Percentiles rank a stretch among this genome's conserved stretches.
Evolutionary conservation across 2,113 vertebrate species (phyloP).

Genomic region (Bagarius yarrelli): DNA sequence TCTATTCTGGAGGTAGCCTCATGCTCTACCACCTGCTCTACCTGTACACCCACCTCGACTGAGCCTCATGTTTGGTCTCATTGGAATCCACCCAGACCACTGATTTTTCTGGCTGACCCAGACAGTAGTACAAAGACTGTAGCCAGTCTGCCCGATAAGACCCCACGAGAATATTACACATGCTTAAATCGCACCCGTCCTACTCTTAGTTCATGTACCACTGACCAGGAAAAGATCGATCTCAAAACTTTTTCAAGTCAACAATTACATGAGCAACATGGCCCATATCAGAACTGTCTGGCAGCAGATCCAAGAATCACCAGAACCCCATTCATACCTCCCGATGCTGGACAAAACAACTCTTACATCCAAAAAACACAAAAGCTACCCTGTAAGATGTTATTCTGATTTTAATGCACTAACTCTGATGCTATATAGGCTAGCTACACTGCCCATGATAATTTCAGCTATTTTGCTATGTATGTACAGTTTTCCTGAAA

Average conservation of each 20-base stretch:
- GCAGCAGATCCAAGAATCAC: constrained; percentile 16
- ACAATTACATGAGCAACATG: constrained; percentile 49
- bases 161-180: not conserved
- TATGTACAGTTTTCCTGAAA: constrained; percentile 62
- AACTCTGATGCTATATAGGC: not conserved
- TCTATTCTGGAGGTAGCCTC: constrained; percentile 76
- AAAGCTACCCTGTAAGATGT: constrained; percentile 4
- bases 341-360: constrained; percentile 27
- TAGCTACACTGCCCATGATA: not conserved
- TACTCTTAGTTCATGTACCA: not conserved
- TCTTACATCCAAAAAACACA: constrained; percentile 7
- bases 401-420: not conserved
- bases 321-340: constrained; percentile 38
- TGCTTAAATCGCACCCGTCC: not conserved
- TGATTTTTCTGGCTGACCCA: constrained; percentile 40
- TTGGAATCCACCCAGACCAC: constrained; percentile 53
- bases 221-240: constrained; percentile 55
- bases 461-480: not conserved
- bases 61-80: constrained; percentile 40
- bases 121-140: constrained; percentile 58
- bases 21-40: constrained; percentile 82
- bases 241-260: constrained; percentile 57
- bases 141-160: not conserved
- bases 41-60: constrained; percentile 73
- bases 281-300: constrained; percentile 15